Evolutionary conservation across 64 coral and sea anemone genomes (phyloP), one percentile per base, ranked within the genome.

Genomic region (Cladopsammia gracilis): DNA sequence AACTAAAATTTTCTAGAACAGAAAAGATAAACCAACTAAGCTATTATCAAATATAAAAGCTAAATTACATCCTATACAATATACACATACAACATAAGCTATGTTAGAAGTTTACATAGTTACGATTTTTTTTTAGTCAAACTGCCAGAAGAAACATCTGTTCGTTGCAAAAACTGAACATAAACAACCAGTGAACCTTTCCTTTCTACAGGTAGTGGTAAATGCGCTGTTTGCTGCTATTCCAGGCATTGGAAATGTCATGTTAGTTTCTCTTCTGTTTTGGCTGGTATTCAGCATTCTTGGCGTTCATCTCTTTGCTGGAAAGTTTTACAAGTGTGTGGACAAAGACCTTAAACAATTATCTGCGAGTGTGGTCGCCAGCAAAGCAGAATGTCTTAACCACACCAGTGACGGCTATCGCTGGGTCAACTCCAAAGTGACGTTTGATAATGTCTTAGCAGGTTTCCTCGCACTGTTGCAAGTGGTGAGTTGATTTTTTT

Each of bases 261-360:
- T 97, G 1, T 58, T 97, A 12, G 95, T 97, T 10, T 97, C 95
- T 0, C 87, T 97, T 48, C 77, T 97, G 11, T 97, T 97, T 74
- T 97, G 95, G 95, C 19, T 97, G 20, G 94, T 97, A 66, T 97
- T 97, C 64, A 93, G 90, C 9, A 97, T 97, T 45, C 88, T 97
- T 58, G 95, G 95, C 3, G 95, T 97, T 7, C 95, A 97, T 67
- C 43, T 97, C 4, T 97, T 97, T 51, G 91, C 95, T 65, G 95
- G 95, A 0, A 84, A 78, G 87, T 97, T 97, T 83, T 97, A 54
- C 58, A 97, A 97, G 74, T 97, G 95, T 53, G 57, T 97, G 54
- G 95, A 97, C 44, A 9, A 56, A 52, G 73, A 94, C 6, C 58
- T 88, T 24, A 79, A 90, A 24, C 87, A 43, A n/a, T 61, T 97